These are phyloP conservation scores for Mesorhabditis belari DNA, from an alignment of 2,888 invertebrate genomes.

Conservation along the genomic window DNA sequence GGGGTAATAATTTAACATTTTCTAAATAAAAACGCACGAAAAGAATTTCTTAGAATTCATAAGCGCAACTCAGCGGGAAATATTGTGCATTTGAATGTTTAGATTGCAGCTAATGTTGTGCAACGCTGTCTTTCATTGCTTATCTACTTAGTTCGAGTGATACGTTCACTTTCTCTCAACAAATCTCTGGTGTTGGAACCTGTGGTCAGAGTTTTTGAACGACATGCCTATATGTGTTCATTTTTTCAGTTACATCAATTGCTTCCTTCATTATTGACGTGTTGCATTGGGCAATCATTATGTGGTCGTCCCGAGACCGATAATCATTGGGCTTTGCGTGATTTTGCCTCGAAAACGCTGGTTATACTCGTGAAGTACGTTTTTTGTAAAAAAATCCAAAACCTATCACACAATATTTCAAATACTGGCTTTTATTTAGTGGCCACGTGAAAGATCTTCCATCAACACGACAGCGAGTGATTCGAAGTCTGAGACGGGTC, in stretches of 20 bases:
- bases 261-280: conserved; percentile 27
- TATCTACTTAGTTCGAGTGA: conserved; percentile 27
- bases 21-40: no score
- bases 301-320: conserved; percentile 24
- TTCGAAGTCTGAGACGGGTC: conserved; percentile 2
- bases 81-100: conserved; percentile 4
- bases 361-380: conserved; percentile 14
- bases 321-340: conserved; percentile 34
- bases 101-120: conserved; percentile 17
- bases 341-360: conserved; percentile 27
- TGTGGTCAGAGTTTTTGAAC: conserved; percentile 11
- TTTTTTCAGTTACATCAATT: conserved; percentile 29
- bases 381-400: no score
- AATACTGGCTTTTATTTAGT: conserved; percentile 2
- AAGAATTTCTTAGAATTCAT: no score
- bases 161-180: conserved; percentile 18
- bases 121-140: conserved; percentile 26
- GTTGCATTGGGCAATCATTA: conserved; percentile 21
- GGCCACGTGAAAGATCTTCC: conserved; percentile 7
- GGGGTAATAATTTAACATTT: conserved; percentile 2
- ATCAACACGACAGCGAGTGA: conserved; percentile 4
- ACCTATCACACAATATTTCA: no score
- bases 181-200: conserved; percentile 19
- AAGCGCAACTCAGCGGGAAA: no score
- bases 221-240: background rate